Base-by-base conservation (phyloP, 2,888 invertebrate genomes). In the Tetragonisca angustula region DNA sequence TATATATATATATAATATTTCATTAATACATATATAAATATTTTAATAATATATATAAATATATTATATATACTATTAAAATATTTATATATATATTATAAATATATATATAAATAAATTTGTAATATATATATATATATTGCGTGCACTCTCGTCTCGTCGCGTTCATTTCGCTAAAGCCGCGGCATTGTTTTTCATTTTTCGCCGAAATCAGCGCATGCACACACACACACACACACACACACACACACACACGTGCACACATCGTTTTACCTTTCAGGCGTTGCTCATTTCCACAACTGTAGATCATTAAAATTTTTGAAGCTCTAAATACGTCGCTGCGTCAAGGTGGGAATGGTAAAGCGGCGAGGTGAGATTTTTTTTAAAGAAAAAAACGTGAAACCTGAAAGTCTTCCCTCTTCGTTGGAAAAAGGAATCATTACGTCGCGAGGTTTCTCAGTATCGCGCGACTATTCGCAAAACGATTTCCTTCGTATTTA, bases 211-310 rank as follows among this genome's bases (percentile, higher is more conserved):
- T 59, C 56, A 5, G 56, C n/a, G n/a, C 13, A 56, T 13, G 56
- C 56, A n/a, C 13, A 21, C n/a, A 4, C 4, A 13, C 56, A 4
- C 4, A 13, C 56, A n/a, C n/a, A 56, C n/a, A 11, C 54, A 56
- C 11, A 56, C 54, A 56, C 13, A 32, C 2, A 32, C 3, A 32
- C 0, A 4, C 4, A 13, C 56, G 21, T 56, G 56, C 56, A 59
- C 2, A n/a, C 56, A 15, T 59, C 15, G 15, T 59, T 59, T 59
- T n/a, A 59, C 15, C 56, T 59, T 59, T 59, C 56, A n/a, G 56
- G 56, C 56, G 56, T 59, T n/a, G 56, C 56, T 59, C 56, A 59
- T 59, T 59, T 59, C n/a, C 56, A 59, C 56, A n/a, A n/a, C 56
- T n/a, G 56, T 59, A 15, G 56, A 59, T 59, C 56, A n/a, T 59